Evolutionary conservation across 2,113 vertebrate genomes (phyloP), one percentile per base, ranked within the genome.

Genomic region (Polyodon spathula): DNA sequence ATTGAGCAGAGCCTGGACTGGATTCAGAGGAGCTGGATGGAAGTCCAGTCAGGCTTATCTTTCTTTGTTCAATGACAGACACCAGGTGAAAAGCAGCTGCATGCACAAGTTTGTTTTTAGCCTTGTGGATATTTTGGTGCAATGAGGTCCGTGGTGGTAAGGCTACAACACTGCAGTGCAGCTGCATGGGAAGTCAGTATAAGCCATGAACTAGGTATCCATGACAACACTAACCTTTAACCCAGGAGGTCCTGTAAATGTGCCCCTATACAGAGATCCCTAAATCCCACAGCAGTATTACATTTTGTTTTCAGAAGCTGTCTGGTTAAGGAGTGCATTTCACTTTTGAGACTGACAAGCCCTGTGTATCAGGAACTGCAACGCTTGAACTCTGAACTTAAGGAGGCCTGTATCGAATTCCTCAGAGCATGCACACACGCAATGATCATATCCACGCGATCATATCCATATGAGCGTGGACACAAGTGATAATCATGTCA

Each of bases 221-320:
- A 60, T 68, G 58, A 50, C 53, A 7, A 63, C 46, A 40, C 42
- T 63, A 65, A 71, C 73, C 71, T 68, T 44, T 75, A 60, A 73
- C 68, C 69, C 74, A 60, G 40, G 58, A 64, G 78, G 73, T 68
- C 61, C 4, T 63, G 65, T 82, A 84, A 85, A 87, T 85, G 78
- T 68, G 68, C 77, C 68, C 17, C 78, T 71, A 70, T 74, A 67
- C 75, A 66, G 64, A 70, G 62, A 63, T 63, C 63, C 72, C 75
- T 79, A 69, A 68, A 68, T 69, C 43, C 16, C 50, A 64, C 64
- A 59, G 59, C 43, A 71, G 64, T 66, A 57, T 61, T 59, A 66
- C 40, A 46, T 69, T 57, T 59, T 44, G 58, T 67, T 38, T 59
- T 50, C 59, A 38, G 53, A 50, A 53, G 40, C 63, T 14, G 48